Base-by-base conservation (phyloP, 2,888 invertebrate genomes). In the Oasisia sp. region DNA sequence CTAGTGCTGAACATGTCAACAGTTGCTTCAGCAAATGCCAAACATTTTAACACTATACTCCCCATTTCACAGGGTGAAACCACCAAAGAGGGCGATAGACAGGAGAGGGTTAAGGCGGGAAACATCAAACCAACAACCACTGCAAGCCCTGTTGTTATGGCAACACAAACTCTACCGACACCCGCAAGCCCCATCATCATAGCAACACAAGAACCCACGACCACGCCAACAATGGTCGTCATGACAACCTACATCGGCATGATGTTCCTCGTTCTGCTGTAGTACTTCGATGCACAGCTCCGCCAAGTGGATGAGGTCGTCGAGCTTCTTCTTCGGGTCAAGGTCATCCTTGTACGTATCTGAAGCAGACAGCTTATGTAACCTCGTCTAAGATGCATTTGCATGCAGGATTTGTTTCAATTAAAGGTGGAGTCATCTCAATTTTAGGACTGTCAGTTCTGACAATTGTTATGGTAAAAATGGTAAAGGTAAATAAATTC, bases 241-340 rank as follows among this genome's bases (percentile, higher is more conserved):
- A 58, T 38, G 19, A 19, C 32, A 58, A 95, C 97, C 97, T 97
- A 99, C 99, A 98, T 99, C 99, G 94, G 99, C 99, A 97, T 99
- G 99, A 96, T 99, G 99, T 97, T 99, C 99, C 97, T 99, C 99
- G 96, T 99, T 99, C 97, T 99, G 99, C 97, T 99, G 99, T 94
- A 99, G 97, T 89, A 99, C 97, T 96, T 99, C 99, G 92, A 99
- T 99, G 97, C 99, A 99, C 91, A 99, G 97, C 96, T 99, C 99
- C 27, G 99, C 99, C 94, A 99, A 97, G 96, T 98, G 99, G 95
- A 99, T 99, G 92, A 99, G 97, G 96, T 99, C 99, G 96, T 99
- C 99, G 92, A 99, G 97, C 56, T 95, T 94, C 94, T 96, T 95
- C 94, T 96, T 95, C 14, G 96, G 96, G 50, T 94, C 94, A 11